Base-by-base conservation (phyloP, 2,888 invertebrate species). In the Cepaea hortensis region DNA sequence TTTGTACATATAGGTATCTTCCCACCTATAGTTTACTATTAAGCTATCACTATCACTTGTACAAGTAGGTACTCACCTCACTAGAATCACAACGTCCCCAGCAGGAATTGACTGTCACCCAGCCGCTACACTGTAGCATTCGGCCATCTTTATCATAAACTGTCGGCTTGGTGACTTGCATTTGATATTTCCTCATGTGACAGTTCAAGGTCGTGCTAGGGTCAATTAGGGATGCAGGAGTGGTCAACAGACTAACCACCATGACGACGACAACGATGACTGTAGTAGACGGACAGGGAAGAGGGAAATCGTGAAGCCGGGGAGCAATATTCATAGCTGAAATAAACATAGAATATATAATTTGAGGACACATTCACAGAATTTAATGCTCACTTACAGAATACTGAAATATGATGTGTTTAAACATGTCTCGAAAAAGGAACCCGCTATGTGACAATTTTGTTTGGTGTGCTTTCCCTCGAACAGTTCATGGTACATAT, bases 61-160 rank as follows among this genome's bases (percentile, higher is more conserved):
- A 23, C 23, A 73, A 5, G 46, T 15, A 75, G 6, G n/a, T 35
- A 77, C 87, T 93, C 94, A 97, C 97, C 96, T 97, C 97, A 93
- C 96, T 96, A 0, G 97, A 97, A 93, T 97, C 97, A 92, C 97
- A 97, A 82, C 97, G 95, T 35, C 97, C 97, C 95, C 97, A 97
- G 93, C 97, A 97, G 0, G 97, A 96, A 93, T 96, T 96, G 0
- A 97, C 97, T 72, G 96, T 96, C 18, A 97, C 95, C 84, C 95
- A 95, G 91, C 97, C 97, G 96, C 96, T 97, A 93, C 97, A 97
- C 87, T 96, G 95, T 20, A 96, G 95, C 0, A 97, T 97, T 61
- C 95, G 95, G 55, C 95, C 95, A 91, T 96, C 96, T 23, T 85
- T 83, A 61, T 85, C 82, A n/a, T 86, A 72, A 70, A 87, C 79